Evolutionary conservation across 35 echinoderm and acorn worm genomes (phyloP).

Genomic region (Ophiothrix spiculata): DNA sequence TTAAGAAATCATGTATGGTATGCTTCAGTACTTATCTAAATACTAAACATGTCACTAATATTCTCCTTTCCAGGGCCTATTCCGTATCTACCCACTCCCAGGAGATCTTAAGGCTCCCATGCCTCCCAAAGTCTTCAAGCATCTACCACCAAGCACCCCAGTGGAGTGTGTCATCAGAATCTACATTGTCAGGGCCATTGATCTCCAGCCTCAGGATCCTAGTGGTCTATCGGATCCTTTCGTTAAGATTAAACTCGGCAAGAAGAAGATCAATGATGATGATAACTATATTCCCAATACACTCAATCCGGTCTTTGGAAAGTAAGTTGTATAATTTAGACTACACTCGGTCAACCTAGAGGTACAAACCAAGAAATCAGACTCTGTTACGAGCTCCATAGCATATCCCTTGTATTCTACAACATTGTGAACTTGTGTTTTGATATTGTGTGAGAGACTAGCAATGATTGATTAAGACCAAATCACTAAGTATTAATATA

Average conservation of each 20-base stretch:
- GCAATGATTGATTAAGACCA: too few relatives aligned
- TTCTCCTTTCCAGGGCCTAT: conserved; percentile 75
- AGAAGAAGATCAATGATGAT: conserved; percentile 89
- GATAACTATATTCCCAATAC: conserved; percentile 95
- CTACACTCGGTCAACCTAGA: too few relatives aligned
- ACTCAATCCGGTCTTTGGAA: conserved; percentile 95
- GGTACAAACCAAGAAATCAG: too few relatives aligned
- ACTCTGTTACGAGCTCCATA: too few relatives aligned
- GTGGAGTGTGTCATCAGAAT: conserved; percentile 86
- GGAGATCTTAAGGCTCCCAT: conserved; percentile 79
- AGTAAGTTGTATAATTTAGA: conserved; percentile 65
- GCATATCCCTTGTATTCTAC: too few relatives aligned
- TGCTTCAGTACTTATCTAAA: background rate
- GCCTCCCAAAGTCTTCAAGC: conserved; percentile 79
- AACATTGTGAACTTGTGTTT: too few relatives aligned
- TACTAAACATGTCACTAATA: too few relatives aligned
- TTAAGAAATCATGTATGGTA: background rate
- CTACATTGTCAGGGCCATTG: conserved; percentile 87
- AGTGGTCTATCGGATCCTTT: conserved; percentile 92
- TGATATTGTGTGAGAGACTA: too few relatives aligned
- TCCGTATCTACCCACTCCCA: conserved; percentile 89
- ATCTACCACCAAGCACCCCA: conserved; percentile 71
- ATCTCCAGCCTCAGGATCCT: conserved; percentile 95
- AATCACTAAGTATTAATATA: too few relatives aligned
- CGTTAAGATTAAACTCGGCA: conserved; percentile 86